Conservation (phyloP, 2,113 vertebrate genomes). For the Pseudopodoces humilis region DNA sequence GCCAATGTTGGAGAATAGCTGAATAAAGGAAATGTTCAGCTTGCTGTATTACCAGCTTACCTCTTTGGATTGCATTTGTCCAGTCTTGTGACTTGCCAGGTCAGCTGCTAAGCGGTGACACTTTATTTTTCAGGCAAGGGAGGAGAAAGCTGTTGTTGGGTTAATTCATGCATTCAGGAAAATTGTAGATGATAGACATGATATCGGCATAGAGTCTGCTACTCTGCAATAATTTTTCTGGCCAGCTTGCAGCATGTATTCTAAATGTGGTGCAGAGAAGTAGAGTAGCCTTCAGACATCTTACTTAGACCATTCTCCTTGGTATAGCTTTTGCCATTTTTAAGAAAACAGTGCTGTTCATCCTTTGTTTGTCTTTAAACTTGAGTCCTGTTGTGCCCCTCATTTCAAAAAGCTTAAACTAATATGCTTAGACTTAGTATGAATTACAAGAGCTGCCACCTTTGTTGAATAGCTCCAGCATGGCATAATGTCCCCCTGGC, state of each 20-base stretch:
- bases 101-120: not conserved
- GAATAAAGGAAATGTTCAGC: not conserved
- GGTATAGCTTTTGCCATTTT: not conserved
- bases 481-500: not conserved
- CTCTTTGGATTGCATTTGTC: not conserved
- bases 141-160: not conserved
- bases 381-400: not conserved
- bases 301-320: not conserved
- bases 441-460: not conserved
- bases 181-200: not conserved
- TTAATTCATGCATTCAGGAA: conserved; percentile 25
- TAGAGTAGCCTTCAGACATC: not conserved
- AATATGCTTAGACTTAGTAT: not conserved
- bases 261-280: not conserved
- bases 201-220: not conserved
- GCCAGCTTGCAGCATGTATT: not conserved
- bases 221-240: not conserved
- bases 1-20: not conserved
- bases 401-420: conserved; percentile 4
- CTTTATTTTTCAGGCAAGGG: not conserved
- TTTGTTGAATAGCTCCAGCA: not conserved
- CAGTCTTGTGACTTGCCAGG: not conserved
- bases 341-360: not conserved
- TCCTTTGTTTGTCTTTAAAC: not conserved
- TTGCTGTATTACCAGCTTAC: not conserved